phyloP scores from a whole-genome alignment of 2,797 vertebrate species.

The Geotrypetes seraphini region DNA sequence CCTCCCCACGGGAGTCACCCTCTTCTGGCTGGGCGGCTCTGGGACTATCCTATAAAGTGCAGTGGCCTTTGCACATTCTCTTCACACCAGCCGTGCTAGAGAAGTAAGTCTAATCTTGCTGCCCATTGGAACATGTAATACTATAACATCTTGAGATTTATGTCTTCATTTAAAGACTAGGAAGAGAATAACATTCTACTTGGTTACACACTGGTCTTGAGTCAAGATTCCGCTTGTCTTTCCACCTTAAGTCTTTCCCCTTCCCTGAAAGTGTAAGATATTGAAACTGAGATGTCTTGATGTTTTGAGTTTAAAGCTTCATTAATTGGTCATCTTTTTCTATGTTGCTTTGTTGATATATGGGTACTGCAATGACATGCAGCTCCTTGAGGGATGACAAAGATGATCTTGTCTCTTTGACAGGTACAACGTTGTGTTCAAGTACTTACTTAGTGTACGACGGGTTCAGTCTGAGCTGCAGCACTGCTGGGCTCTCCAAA shows the following conservation, averaged over 20 bases:
- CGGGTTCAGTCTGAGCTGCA: slow-evolving; percentile 92
- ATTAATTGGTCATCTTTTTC: neutral
- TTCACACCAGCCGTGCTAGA: slow-evolving; percentile 92
- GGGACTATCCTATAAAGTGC: slow-evolving; percentile 90
- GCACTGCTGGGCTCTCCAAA: slow-evolving; percentile 95
- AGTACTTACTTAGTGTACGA: slow-evolving; percentile 88
- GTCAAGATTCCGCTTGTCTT: neutral
- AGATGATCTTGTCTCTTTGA: too few relatives aligned
- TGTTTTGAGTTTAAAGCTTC: too few relatives aligned
- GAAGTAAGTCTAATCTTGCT: slow-evolving; percentile 69
- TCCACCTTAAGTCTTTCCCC: neutral
- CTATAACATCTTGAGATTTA: neutral
- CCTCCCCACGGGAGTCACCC: slow-evolving; percentile 84
- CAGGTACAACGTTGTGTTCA: slow-evolving; percentile 95
- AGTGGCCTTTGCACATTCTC: slow-evolving; percentile 96
- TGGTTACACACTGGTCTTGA: neutral
- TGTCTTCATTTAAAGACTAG: too few relatives aligned
- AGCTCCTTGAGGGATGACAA: too few relatives aligned
- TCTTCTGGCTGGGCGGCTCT: slow-evolving; percentile 92
- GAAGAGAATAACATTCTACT: neutral
- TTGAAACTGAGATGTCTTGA: neutral
- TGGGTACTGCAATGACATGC: neutral
- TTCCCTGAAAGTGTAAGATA: neutral
- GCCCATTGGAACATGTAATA: neutral
- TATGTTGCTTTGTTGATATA: neutral